Evolutionary conservation across 2,888 invertebrate species (phyloP), one percentile per base, ranked within the genome.

Genomic region (Cremastinae sp.): DNA sequence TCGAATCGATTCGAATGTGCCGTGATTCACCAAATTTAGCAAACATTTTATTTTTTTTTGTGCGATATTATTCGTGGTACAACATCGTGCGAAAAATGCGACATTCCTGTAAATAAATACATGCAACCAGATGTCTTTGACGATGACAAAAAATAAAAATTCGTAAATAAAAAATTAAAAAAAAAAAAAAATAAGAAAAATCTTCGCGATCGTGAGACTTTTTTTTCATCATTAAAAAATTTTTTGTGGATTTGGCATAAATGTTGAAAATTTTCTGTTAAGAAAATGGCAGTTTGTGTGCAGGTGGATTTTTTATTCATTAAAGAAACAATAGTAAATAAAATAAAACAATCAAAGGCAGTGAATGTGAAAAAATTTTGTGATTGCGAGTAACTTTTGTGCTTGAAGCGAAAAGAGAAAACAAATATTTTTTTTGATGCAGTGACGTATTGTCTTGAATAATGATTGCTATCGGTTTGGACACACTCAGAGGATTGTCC

Each of bases 11-110:
- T 28, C 2, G 28, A 28, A 28, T 28, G 28, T 28, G 28, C 5
- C 28, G 28, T 28, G 2, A 5, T 28, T 2, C 5, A 28, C 28
- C 28, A 28, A n/a, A n/a, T 20, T 2, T 20, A 41, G 3, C 35
- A 8, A 14, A 12, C 14, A 12, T 14, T 12, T 10, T 39, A 39
- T 56, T 18, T 18, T 37, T 39, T 37, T 37, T 14, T 51, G 10
- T 22, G 39, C 64, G 72, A 66, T 68, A 41, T 49, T 39, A 14
- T 65, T 69, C 62, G 55, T 62, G 66, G 70, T 20, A 59, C 10
- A 78, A 64, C 51, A 61, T 73, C 75, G 68, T 75, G 78, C 72
- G 62, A 71, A 16, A 39, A 59, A 75, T 78, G 73, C 75, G 49
- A 66, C 68, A 75, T 78, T 78, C 72, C 72, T 72, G 66, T 59